phyloP scores from a whole-genome alignment of 2,113 vertebrate species.

The Passer montanus region DNA sequence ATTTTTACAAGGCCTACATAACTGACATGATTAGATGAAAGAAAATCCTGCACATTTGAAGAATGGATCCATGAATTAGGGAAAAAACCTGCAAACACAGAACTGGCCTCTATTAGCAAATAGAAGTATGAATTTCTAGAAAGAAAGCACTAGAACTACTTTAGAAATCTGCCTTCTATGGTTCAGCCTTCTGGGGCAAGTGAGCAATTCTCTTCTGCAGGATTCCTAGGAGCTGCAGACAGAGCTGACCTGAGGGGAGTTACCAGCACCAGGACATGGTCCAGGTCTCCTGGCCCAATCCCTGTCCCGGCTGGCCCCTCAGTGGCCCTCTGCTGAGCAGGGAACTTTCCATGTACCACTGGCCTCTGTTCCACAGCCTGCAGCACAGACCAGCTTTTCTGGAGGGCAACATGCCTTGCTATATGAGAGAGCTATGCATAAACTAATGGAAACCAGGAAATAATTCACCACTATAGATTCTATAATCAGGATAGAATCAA shows the following conservation, averaged over 20 bases:
- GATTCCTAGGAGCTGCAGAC: neutral
- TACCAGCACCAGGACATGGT: rapidly evolving
- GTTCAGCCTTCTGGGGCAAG: neutral
- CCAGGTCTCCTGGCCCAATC: neutral
- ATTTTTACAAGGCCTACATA: neutral
- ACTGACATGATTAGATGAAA: neutral
- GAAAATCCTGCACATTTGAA: neutral
- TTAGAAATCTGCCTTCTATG: neutral
- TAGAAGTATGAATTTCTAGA: neutral
- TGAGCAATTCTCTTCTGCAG: neutral
- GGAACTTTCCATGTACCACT: neutral
- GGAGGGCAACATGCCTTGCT: neutral
- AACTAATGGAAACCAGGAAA: neutral
- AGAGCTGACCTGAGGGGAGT: neutral
- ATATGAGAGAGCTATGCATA: neutral
- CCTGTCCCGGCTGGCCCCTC: neutral
- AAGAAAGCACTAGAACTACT: neutral
- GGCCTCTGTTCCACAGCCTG: neutral
- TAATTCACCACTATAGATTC: neutral
- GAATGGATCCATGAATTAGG: neutral
- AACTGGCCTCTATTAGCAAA: neutral
- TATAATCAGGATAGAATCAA: neutral
- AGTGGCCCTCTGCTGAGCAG: neutral
- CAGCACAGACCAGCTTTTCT: neutral
- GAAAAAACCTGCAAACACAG: neutral